A percentile compares a stretch with the other conserved stretches of the same genome.
Evolutionary conservation across 2,113 vertebrate species (phyloP).

Genomic region (Columba livia): DNA sequence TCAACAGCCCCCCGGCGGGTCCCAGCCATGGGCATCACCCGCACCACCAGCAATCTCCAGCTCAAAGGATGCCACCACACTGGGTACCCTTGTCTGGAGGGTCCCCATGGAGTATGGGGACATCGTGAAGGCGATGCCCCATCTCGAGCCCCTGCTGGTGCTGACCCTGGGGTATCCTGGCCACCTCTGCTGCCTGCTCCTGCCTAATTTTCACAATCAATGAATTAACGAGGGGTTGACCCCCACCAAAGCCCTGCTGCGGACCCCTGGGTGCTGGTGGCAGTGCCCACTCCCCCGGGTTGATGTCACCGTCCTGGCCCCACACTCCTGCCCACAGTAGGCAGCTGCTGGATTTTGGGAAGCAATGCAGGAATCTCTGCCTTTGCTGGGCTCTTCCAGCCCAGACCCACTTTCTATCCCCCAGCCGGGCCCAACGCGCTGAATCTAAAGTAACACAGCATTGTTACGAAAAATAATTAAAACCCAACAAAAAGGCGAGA

Average conservation of each 20-base stretch:
- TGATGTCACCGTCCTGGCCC: neutral
- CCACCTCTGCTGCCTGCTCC: neutral
- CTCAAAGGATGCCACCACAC: neutral
- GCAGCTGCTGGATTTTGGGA: constrained; percentile 19
- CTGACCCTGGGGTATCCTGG: neutral
- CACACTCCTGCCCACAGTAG: neutral
- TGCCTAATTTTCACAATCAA: neutral
- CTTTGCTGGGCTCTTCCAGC: neutral
- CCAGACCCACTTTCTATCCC: neutral
- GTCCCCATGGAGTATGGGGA: accelerated
- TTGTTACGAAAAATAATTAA: constrained; percentile 38
- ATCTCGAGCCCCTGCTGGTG: accelerated
- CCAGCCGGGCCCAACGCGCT: neutral
- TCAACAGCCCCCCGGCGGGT: neutral
- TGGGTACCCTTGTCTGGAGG: accelerated
- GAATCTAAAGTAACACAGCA: neutral
- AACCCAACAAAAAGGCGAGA: constrained; percentile 11
- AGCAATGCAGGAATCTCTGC: neutral
- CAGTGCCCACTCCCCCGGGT: neutral
- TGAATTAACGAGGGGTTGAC: neutral
- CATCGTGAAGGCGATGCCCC: neutral
- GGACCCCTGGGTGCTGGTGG: neutral
- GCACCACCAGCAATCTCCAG: neutral
- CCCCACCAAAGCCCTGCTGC: neutral
- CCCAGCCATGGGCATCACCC: neutral